Percentiles rank a stretch among this genome's conserved stretches.
phyloP scores from a whole-genome alignment of 2,113 vertebrate species.

The Lagopus leucura region DNA sequence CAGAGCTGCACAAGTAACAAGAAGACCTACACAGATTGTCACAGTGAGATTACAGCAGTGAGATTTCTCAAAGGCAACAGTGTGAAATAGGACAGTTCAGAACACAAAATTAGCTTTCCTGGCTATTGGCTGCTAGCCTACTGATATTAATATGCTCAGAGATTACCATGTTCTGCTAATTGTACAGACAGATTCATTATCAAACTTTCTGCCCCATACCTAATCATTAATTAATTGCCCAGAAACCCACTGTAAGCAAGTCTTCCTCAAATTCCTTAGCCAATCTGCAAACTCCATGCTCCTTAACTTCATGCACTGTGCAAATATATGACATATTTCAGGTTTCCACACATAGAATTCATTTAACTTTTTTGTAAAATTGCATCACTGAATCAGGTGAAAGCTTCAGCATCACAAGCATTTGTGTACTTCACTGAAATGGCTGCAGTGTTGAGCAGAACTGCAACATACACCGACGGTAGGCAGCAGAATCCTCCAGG shows the following conservation, averaged over 20 bases:
- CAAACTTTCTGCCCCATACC: background rate
- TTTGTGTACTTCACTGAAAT: background rate
- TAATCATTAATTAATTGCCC: background rate
- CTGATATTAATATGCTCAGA: background rate
- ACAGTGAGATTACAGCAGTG: fast-evolving
- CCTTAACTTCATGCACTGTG: background rate
- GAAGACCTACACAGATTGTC: background rate
- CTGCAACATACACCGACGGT: background rate
- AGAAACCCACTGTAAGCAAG: background rate
- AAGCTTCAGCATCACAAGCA: background rate
- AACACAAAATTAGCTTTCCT: background rate
- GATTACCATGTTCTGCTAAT: background rate
- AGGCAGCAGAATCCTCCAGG: background rate
- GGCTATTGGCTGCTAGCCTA: background rate
- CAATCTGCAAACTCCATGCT: background rate
- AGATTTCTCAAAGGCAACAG: background rate
- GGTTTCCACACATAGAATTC: background rate
- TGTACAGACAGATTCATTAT: background rate
- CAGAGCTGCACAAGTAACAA: background rate
- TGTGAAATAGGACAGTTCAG: background rate
- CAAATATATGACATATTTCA: background rate
- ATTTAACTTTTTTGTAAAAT: background rate
- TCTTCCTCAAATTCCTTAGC: background rate
- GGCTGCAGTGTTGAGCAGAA: background rate
- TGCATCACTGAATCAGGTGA: background rate